Percentiles rank a stretch among this genome's conserved stretches.
Conservation (phyloP, 2,888 invertebrate species). For the Palloptera scutellata region DNA sequence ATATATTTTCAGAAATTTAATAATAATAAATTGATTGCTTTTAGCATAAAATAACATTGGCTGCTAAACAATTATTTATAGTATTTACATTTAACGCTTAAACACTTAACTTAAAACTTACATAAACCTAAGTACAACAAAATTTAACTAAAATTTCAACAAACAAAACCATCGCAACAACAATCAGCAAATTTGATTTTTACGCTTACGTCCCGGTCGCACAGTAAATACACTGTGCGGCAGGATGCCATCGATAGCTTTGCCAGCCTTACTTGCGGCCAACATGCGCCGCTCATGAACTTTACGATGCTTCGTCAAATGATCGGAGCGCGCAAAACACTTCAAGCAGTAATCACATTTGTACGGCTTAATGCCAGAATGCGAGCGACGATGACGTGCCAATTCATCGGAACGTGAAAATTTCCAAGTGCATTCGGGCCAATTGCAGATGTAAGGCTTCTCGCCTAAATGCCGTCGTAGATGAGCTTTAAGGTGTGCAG, state of each 20-base stretch:
- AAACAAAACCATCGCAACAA: too few species aligned
- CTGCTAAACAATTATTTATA: too few species aligned
- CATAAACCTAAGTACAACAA: too few species aligned
- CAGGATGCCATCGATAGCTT: constrained; percentile 48
- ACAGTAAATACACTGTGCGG: constrained; percentile 56
- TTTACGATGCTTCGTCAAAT: constrained; percentile 89
- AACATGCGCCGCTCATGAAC: constrained; percentile 76
- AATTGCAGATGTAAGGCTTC: constrained; percentile 77
- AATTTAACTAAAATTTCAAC: too few species aligned
- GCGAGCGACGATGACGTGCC: constrained; percentile 91
- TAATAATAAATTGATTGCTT: too few species aligned
- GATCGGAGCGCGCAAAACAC: constrained; percentile 90
- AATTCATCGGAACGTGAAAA: constrained; percentile 95
- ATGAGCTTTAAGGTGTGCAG: constrained; percentile 90
- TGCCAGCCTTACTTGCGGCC: constrained; percentile 55
- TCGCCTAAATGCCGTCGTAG: constrained; percentile 83
- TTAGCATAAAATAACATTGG: too few species aligned
- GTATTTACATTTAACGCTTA: too few species aligned
- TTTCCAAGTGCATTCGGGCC: constrained; percentile 87
- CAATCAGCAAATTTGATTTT: constrained; percentile 47
- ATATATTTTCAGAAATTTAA: too few species aligned
- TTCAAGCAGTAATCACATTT: constrained; percentile 88
- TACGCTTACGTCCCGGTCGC: constrained; percentile 61
- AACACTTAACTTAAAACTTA: too few species aligned
- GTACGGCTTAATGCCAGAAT: constrained; percentile 94